Percentiles rank a stretch among this genome's conserved stretches.
Conservation (phyloP, 2,888 invertebrate species). For the Parnassius glacialis region DNA sequence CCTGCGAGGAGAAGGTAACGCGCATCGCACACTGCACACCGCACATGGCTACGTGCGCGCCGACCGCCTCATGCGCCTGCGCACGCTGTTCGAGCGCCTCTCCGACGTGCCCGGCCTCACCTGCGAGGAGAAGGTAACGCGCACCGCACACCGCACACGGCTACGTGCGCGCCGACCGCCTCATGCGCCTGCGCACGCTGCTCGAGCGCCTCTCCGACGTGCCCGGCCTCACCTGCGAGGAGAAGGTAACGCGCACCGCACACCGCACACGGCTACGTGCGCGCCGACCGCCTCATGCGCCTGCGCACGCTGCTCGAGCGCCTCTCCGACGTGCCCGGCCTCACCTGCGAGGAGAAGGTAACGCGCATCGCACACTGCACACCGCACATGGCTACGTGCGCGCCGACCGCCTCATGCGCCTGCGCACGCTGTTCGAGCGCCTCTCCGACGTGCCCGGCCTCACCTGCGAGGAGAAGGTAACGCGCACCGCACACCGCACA, state of each 20-base stretch:
- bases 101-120: background rate
- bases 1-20: conserved; percentile 80
- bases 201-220: conserved; percentile 51
- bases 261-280: background rate
- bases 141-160: no score
- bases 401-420: background rate
- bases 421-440: conserved; percentile 52
- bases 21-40: no score
- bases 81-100: conserved; percentile 51
- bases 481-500: background rate
- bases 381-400: background rate
- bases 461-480: conserved; percentile 81
- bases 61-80: background rate
- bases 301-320: conserved; percentile 51
- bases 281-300: background rate
- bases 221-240: background rate
- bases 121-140: conserved; percentile 81
- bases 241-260: conserved; percentile 80
- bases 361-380: conserved; percentile 29
- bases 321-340: background rate
- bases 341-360: conserved; percentile 79
- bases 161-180: background rate
- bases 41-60: background rate
- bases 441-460: background rate
- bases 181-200: background rate